These are phyloP conservation scores for Willisornis vidua DNA, from an alignment of 2,113 vertebrate genomes.

Conservation along the genomic window DNA sequence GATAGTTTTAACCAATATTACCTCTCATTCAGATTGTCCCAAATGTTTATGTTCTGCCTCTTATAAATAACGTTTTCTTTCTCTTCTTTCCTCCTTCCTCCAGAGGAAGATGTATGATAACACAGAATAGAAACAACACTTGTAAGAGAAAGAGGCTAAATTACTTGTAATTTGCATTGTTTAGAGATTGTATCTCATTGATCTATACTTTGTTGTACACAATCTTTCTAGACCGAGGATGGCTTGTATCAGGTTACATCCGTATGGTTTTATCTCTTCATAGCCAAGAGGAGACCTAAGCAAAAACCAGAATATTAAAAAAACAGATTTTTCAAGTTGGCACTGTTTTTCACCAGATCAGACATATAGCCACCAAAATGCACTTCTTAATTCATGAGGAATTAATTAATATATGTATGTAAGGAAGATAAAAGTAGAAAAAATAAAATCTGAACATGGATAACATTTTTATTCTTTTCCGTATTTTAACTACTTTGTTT, in stretches of 20 bases:
- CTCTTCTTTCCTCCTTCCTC: neutral
- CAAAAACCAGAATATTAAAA: neutral
- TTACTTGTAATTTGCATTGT: neutral
- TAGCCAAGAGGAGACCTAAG: neutral
- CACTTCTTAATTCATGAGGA: neutral
- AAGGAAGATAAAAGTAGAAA: neutral
- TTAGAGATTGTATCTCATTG: neutral
- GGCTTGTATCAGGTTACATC: neutral
- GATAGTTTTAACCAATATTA: neutral
- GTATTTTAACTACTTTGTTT: slow-evolving; percentile 39
- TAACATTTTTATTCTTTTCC: slow-evolving; percentile 49
- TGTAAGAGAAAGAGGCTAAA: neutral
- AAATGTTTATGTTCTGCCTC: neutral
- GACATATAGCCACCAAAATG: neutral
- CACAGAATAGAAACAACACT: neutral
- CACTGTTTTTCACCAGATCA: neutral
- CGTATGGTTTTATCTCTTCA: neutral
- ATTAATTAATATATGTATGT: no score
- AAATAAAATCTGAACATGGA: neutral
- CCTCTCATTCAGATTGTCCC: neutral
- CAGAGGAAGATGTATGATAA: neutral
- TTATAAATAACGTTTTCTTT: neutral
- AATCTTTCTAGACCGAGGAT: neutral
- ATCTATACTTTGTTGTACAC: neutral
- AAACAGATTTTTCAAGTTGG: neutral